Percentiles rank a stretch among this genome's conserved stretches.
phyloP scores from a whole-genome alignment of 2,797 vertebrate genomes.

The Eulemur coronatus region DNA sequence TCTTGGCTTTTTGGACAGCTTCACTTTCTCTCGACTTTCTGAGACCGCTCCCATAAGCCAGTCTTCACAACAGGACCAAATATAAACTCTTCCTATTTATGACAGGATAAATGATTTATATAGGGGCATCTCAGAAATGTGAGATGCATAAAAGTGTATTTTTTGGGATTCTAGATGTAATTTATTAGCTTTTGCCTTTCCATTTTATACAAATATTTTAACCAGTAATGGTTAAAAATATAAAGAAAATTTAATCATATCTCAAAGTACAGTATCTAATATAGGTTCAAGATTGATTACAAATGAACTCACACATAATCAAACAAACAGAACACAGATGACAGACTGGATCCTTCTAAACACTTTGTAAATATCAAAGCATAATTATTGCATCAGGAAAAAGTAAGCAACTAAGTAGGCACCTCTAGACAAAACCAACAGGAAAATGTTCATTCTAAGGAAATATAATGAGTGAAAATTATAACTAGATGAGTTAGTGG shows the following conservation, averaged over 20 bases:
- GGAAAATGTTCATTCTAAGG: not conserved
- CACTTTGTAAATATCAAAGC: not conserved
- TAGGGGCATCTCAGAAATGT: not conserved
- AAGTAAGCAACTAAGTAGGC: conserved; percentile 1
- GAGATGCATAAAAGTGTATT: not conserved
- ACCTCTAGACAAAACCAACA: conserved; percentile 16
- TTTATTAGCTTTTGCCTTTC: not conserved
- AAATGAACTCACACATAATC: not conserved
- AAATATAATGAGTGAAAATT: not conserved
- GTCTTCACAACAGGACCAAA: not conserved
- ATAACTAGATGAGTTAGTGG: not conserved
- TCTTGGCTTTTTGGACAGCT: not conserved
- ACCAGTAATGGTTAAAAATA: conserved; percentile 17
- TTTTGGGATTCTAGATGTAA: not conserved
- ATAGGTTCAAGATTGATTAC: not conserved
- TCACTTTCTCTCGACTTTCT: conserved; percentile 6
- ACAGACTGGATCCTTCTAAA: not conserved
- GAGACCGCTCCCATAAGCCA: not conserved
- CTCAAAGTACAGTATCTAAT: not conserved
- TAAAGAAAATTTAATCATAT: not conserved
- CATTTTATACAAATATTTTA: conserved; percentile 44
- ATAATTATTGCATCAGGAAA: not conserved
- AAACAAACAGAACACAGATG: not conserved
- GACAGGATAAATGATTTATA: not conserved
- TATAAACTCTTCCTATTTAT: not conserved